Evolutionary conservation across 2,113 vertebrate species (phyloP).

Genomic region (Indri indri): DNA sequence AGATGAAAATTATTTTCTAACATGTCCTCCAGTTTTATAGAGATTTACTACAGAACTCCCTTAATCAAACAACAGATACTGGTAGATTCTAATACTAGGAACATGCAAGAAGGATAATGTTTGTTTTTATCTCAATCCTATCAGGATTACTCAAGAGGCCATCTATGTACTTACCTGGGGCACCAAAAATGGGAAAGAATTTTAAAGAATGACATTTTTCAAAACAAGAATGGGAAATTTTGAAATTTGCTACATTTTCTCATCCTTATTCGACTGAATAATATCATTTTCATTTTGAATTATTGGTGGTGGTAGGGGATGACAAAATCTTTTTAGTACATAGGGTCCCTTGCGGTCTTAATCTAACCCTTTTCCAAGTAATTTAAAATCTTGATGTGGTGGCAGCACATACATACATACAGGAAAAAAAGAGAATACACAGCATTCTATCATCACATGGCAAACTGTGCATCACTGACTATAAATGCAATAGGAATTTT

Average conservation of each 20-base stretch:
- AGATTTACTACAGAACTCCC: not conserved
- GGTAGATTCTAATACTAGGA: not conserved
- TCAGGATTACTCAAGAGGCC: not conserved
- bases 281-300: constrained; percentile 27
- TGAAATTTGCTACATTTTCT: not conserved
- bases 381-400: not conserved
- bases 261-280: not conserved
- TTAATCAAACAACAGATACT: not conserved
- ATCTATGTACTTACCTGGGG: not conserved
- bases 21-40: not conserved
- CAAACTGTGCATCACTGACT: not conserved
- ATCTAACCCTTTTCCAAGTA: not conserved
- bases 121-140: not conserved
- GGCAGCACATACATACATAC: not conserved
- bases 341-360: not conserved
- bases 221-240: not conserved
- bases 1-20: not conserved
- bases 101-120: not conserved
- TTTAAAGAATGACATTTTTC: not conserved
- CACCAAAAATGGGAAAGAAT: not conserved
- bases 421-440: not conserved
- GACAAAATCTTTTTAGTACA: not conserved
- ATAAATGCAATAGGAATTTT: not conserved
- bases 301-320: not conserved
- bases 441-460: not conserved